Evolutionary conservation across 2,797 vertebrate species (phyloP), one percentile per base, ranked within the genome.

Genomic region (Jordanella pulchra): DNA sequence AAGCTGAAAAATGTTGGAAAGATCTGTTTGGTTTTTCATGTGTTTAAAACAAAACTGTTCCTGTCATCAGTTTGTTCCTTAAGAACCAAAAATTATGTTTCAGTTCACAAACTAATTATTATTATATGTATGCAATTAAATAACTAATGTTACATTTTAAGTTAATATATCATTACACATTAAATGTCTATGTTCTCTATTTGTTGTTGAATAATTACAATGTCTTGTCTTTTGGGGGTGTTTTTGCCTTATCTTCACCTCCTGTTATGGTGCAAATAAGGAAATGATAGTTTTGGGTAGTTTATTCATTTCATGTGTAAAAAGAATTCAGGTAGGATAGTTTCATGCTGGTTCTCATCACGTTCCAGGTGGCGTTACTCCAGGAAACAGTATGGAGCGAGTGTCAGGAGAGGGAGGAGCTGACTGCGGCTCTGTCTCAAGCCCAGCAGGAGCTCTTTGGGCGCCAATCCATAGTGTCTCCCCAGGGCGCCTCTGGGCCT

Each of bases 371-470:
- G 68, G 45, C 76, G 4, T 82, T 97, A 70, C 95, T 97, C 73
- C 95, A 97, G 91, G 96, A 97, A 78, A 98, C 96, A 0, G 96
- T 97, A 56, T 94, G 95, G 30, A 91, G 92, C 50, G 97, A 97
- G 91, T 97, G 97, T 75, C 95, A 95, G 90, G 97, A 98, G 88
- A 95, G 96, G 80, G 96, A 92, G 77, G 95, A 95, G 78, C 95
- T 99, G 80, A 97, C 95, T 0, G 94, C 95, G 17, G 96, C 96
- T 17, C 85, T 98, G 86, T 88, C 92, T 79, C 90, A 86, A 56
- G 93, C 95, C 78, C 92, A 92, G 58, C 95, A 95, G 75, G 93
- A 96, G 91, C 93, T 97, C 23, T 84, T 92, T 78, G 84, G 90
- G 69, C 90, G 94, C 12, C 90, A 77, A 72, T 74, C 71, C 55